These are phyloP conservation scores for Spatulosminthurus flaviceps DNA, from an alignment of 2,888 invertebrate species.

Conservation along the genomic window DNA sequence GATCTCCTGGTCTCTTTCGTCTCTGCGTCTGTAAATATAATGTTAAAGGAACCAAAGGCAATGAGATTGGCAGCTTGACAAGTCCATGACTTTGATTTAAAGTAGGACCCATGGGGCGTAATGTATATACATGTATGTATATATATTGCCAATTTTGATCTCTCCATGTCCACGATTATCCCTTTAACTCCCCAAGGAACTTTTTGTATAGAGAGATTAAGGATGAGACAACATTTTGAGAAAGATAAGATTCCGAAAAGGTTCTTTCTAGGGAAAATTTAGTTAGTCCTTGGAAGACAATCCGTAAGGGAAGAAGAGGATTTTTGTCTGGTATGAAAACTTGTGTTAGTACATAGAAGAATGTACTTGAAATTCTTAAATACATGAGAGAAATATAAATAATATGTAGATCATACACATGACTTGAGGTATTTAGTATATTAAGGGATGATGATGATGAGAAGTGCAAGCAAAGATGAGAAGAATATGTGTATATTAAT, in stretches of 20 bases:
- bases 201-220: conserved; percentile 20
- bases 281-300: not conserved
- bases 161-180: not conserved
- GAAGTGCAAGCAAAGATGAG: not conserved
- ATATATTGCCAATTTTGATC: too few relatives aligned
- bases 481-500: conserved; percentile 1
- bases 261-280: not conserved
- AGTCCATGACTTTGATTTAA: conserved; percentile 24
- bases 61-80: conserved; percentile 12
- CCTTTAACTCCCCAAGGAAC: not conserved
- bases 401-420: too few relatives aligned
- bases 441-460: not conserved
- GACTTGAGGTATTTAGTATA: too few relatives aligned
- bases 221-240: not conserved
- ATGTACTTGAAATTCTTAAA: too few relatives aligned
- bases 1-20: not conserved
- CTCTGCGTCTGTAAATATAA: too few relatives aligned
- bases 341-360: too few relatives aligned
- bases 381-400: too few relatives aligned
- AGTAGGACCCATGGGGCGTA: not conserved
- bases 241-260: not conserved
- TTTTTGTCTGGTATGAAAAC: too few relatives aligned
- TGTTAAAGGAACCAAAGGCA: not conserved
- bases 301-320: conserved; percentile 3
- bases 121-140: too few relatives aligned